phyloP scores from a whole-genome alignment of 2,113 vertebrate species.

The Plecotus auritus region DNA sequence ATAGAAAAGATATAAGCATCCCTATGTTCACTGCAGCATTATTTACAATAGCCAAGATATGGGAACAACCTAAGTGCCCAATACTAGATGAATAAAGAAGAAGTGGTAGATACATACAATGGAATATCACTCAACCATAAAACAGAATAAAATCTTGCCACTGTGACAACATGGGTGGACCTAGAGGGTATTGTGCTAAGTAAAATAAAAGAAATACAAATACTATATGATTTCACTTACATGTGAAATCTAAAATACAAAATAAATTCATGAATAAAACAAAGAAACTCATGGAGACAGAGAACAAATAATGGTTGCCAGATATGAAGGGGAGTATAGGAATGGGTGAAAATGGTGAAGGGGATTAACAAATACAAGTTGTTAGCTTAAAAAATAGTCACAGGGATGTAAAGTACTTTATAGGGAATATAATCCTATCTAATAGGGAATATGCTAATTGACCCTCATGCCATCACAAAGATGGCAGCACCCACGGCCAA shows the following conservation, averaged over 20 bases:
- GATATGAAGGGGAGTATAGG: background rate
- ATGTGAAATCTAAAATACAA: background rate
- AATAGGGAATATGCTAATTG: too few species aligned
- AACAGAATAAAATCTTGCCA: background rate
- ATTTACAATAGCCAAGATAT: background rate
- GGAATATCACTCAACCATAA: background rate
- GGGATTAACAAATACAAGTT: background rate
- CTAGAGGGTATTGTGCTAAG: background rate
- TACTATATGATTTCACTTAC: background rate
- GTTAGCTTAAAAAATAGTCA: background rate
- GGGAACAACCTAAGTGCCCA: background rate
- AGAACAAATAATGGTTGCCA: background rate
- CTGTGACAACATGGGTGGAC: background rate
- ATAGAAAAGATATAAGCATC: background rate
- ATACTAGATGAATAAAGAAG: background rate
- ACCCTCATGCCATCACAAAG: too few species aligned
- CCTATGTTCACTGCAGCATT: background rate
- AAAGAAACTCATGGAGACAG: background rate
- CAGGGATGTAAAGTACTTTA: background rate
- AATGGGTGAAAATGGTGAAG: background rate
- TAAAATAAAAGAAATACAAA: background rate
- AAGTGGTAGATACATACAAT: background rate
- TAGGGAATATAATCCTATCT: background rate
- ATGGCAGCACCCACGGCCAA: too few species aligned
- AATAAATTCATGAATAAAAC: background rate